Base-by-base conservation (phyloP, 1,140 invertebrate genomes). In the Eriosoma lanigerum region DNA sequence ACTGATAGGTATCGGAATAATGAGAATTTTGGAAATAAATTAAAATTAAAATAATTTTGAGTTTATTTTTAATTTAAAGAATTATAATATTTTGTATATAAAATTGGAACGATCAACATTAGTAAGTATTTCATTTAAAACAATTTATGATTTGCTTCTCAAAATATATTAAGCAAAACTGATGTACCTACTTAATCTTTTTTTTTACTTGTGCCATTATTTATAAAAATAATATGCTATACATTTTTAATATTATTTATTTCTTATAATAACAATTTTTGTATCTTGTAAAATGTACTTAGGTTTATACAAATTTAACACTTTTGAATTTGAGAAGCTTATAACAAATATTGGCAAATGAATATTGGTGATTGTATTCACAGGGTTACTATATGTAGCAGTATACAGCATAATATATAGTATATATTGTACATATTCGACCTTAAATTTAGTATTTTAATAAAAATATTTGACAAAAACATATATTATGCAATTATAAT, bases 341-440 rank as follows among this genome's bases (percentile, higher is more conserved):
- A 21, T 56, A 44, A 38, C 5, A 76, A 76, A 44, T 76, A 10
- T 60, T 48, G n/a, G n/a, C n/a, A n/a, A n/a, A n/a, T n/a, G 10
- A 50, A 52, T n/a, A 52, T 24, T 5, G 48, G 17, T 76, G 32
- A 38, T 78, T 78, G 75, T 78, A 21, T 78, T 78, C 17, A 78
- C 75, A 78, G 75, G 75, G 75, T 78, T 62, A 78, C 24, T 70
- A 58, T 75, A 58, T 32, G 32, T 76, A 19, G 21, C 24, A 78
- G 21, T 38, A 38, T 38, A 38, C 24, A 78, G 21, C 8, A 38
- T 38, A 38, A 4, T 38, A 4, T 38, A 38, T 62, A 78, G 38
- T 38, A 62, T 29, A 62, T n/a, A 48, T 44, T 62, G 8, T 78
- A 48, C 13, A 4, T 78, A 24, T n/a, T 60, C 26, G 13, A 60